phyloP scores from a whole-genome alignment of 2,113 vertebrate species.

The Pygoscelis adeliae region DNA sequence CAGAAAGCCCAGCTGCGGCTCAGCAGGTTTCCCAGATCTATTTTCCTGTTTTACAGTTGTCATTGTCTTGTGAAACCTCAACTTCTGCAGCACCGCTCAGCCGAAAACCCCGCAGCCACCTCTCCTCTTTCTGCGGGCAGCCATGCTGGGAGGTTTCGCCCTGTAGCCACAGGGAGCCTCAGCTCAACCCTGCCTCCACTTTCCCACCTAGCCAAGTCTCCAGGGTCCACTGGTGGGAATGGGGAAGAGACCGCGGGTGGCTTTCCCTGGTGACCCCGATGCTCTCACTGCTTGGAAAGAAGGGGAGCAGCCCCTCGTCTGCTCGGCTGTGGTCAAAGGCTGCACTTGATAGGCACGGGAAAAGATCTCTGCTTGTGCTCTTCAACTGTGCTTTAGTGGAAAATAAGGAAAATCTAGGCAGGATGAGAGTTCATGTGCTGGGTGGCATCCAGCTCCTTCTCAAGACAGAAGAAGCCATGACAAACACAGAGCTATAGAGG shows the following conservation, averaged over 20 bases:
- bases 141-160: neutral
- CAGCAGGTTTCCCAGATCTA: neutral
- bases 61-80: neutral
- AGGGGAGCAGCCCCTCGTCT: neutral
- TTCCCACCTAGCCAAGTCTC: neutral
- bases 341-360: neutral
- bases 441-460: neutral
- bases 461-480: neutral
- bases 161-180: neutral
- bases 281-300: neutral
- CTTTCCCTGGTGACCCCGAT: neutral
- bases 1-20: neutral
- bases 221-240: neutral
- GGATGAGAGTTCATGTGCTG: neutral
- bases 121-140: neutral
- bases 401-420: neutral
- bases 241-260: fast-evolving
- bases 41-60: neutral
- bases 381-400: neutral
- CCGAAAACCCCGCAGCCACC: fast-evolving
- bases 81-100: fast-evolving
- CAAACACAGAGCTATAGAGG: neutral
- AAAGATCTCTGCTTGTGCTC: fast-evolving
- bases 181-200: neutral
- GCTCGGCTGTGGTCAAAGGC: neutral